Evolutionary conservation across 2,113 vertebrate genomes (phyloP).

Genomic region (Octodon degus): DNA sequence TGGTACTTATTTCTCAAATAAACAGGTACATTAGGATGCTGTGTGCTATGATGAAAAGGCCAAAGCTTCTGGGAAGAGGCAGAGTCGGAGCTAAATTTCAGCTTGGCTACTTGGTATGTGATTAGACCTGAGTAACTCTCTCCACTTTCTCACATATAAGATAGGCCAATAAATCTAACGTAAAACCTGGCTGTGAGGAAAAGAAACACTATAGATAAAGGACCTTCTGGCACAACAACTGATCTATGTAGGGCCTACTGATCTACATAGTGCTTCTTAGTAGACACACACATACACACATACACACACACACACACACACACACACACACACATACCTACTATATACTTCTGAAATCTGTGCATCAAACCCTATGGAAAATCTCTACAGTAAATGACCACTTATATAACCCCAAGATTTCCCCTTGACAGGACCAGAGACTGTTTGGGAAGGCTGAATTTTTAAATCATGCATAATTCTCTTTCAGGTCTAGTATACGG

Average conservation of each 20-base stretch:
- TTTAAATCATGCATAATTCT: neutral
- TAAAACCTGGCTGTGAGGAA: slow-evolving; percentile 21
- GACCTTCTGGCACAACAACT: neutral
- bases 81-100: neutral
- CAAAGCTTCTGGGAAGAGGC: neutral
- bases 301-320: neutral
- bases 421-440: neutral
- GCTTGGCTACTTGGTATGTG: neutral
- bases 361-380: neutral
- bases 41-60: neutral
- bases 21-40: slow-evolving; percentile 1
- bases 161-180: neutral
- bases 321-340: neutral
- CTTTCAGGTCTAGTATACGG: neutral
- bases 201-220: neutral
- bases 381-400: neutral
- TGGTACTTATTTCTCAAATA: neutral
- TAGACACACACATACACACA: neutral
- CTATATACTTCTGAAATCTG: neutral
- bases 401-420: neutral
- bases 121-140: neutral
- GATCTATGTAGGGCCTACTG: neutral
- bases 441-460: neutral
- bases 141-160: neutral
- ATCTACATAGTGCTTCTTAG: neutral